A percentile compares a stretch with the other conserved stretches of the same genome.
Conservation (phyloP, 2,797 vertebrate species). For the Pseudochromis fuscus region DNA sequence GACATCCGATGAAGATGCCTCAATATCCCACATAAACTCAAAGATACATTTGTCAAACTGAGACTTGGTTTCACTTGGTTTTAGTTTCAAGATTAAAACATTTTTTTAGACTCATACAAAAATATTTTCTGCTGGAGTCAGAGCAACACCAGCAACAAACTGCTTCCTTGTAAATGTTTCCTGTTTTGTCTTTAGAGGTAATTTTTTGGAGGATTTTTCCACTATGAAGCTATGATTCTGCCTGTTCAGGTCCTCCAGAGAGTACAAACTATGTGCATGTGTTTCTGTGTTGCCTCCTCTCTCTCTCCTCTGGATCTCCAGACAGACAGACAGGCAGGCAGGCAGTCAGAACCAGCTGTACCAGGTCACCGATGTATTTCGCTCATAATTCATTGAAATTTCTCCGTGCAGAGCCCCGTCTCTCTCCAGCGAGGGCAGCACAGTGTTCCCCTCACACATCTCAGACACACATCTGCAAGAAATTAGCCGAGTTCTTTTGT, state of each 20-base stretch:
- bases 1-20: slow-evolving; percentile 14
- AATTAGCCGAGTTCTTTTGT: slow-evolving; percentile 83
- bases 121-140: slow-evolving; percentile 12
- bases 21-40: slow-evolving; percentile 7
- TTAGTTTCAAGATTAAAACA: no score
- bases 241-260: slow-evolving; percentile 67
- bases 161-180: slow-evolving; percentile 34
- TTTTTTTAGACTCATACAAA: background rate
- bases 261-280: slow-evolving; percentile 65
- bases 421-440: slow-evolving; percentile 57
- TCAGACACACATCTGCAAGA: slow-evolving; percentile 83
- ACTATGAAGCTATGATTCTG: slow-evolving; percentile 45
- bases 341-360: slow-evolving; percentile 75
- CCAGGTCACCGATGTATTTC: slow-evolving; percentile 70
- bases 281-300: slow-evolving; percentile 47
- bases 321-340: slow-evolving; percentile 60
- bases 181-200: slow-evolving; percentile 41
- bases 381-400: slow-evolving; percentile 68
- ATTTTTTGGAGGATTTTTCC: no score
- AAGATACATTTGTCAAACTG: slow-evolving; percentile 1
- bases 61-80: slow-evolving; percentile 7
- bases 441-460: slow-evolving; percentile 60
- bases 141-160: slow-evolving; percentile 3
- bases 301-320: slow-evolving; percentile 44
- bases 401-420: slow-evolving; percentile 49